A percentile compares a stretch with the other conserved stretches of the same genome.
Evolutionary conservation across 2,888 invertebrate genomes (phyloP).

Genomic region (Myopa testacea): DNA sequence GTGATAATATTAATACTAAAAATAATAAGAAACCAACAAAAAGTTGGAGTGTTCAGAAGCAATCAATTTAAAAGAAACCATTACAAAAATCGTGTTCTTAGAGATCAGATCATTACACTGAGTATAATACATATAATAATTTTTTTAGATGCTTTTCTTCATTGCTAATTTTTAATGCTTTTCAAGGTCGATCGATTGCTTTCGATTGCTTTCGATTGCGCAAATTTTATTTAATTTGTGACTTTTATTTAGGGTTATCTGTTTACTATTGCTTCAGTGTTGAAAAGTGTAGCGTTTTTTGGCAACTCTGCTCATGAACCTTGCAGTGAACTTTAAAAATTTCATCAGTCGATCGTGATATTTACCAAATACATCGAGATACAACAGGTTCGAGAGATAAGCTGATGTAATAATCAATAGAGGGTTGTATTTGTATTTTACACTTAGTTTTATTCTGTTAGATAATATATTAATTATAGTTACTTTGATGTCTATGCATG

Average conservation of each 20-base stretch:
- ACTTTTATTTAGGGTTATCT: slow-evolving; percentile 20
- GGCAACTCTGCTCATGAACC: neutral
- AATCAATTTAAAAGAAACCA: too few relatives aligned
- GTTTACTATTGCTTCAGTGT: slow-evolving; percentile 30
- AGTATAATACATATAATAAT: too few relatives aligned
- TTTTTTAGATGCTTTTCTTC: too few relatives aligned
- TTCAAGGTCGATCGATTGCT: too few relatives aligned
- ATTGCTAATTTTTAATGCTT: too few relatives aligned
- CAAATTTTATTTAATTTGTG: neutral
- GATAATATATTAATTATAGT: slow-evolving; percentile 31
- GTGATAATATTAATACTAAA: too few relatives aligned
- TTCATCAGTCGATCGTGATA: slow-evolving; percentile 2
- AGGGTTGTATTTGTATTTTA: slow-evolving; percentile 2
- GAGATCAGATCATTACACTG: too few relatives aligned
- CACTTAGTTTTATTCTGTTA: slow-evolving; percentile 38
- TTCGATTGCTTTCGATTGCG: neutral
- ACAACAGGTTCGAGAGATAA: slow-evolving; percentile 11
- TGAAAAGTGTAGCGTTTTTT: neutral
- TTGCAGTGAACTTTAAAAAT: neutral
- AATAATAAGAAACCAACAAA: too few relatives aligned
- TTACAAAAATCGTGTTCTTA: too few relatives aligned
- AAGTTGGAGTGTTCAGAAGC: too few relatives aligned
- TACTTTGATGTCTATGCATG: neutral
- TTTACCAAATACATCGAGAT: slow-evolving; percentile 35
- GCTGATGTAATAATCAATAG: too few relatives aligned